Base-by-base conservation (phyloP, 1,140 invertebrate genomes). In the Euschistus heros region DNA sequence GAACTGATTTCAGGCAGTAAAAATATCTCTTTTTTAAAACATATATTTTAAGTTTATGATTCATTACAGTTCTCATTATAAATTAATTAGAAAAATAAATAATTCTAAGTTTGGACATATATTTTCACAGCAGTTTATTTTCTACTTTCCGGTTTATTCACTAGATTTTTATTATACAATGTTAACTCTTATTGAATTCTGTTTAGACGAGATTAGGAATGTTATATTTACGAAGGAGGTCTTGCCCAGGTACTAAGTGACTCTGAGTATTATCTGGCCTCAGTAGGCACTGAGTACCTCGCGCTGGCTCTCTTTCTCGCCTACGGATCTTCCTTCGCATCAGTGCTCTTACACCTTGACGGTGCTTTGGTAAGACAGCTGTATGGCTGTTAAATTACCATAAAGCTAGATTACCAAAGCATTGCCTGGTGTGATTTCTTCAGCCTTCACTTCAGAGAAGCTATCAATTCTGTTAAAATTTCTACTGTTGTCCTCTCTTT, bases 241-340 rank as follows among this genome's bases (percentile, higher is more conserved):
- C n/a, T 18, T 20, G 75, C 75, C 82, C 86, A 87, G 85, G 86
- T 87, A 87, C 86, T 86, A 81, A 85, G 85, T 87, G 85, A 87
- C 85, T 87, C 85, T 87, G 85, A 87, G 85, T 62, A 20, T 33
- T 55, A 10, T 64, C 26, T 2, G 22, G 22, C 47, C 67, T 66
- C 65, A 64, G 67, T 64, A 52, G 68, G 52, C 63, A 62, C 63
- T 69, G 37, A 65, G 69, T 70, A 68, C 68, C 69, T 70, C 18
- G 20, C 66, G 63, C 27, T 42, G 63, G 50, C 7, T 26, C 44
- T 65, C 42, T 59, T 47, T 62, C 6, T 20, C 30, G 26, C 54
- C 54, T 27, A 1, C 17, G n/a, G 13, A 6, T n/a, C 20, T 2
- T 26, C 2, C 2, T 30, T 30, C 27, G 26, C 26, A n/a, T 63